Evolutionary conservation across 2,113 vertebrate genomes (phyloP).

Genomic region (Chlorodrepanis virens): DNA sequence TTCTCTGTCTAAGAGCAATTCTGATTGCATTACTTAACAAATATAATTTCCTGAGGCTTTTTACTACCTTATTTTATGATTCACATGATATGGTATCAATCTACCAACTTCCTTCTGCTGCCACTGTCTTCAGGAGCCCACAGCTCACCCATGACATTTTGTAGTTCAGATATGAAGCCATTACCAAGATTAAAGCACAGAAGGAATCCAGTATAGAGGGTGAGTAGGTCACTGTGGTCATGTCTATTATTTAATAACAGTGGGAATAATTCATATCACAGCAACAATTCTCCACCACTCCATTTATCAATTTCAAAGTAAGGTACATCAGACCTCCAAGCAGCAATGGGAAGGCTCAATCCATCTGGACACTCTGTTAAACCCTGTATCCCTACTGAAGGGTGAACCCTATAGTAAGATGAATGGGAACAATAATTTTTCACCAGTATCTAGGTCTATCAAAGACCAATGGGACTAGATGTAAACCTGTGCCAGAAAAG

Average conservation of each 20-base stretch:
- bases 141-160: not conserved
- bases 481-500: not conserved
- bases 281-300: not conserved
- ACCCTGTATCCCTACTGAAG: not conserved
- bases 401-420: not conserved
- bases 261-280: constrained; percentile 57
- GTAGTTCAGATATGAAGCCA: constrained; percentile 35
- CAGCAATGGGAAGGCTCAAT: not conserved
- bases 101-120: not conserved
- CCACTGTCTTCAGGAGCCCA: not conserved
- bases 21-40: constrained; percentile 53
- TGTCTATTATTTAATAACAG: constrained; percentile 64
- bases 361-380: not conserved
- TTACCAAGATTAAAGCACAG: constrained; percentile 57
- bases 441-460: not conserved
- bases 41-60: constrained; percentile 53
- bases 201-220: constrained; percentile 26
- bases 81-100: not conserved
- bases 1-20: constrained; percentile 38
- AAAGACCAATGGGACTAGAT: not conserved
- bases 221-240: constrained; percentile 12
- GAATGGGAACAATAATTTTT: not conserved
- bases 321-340: not conserved
- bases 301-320: constrained; percentile 27
- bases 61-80: constrained; percentile 41